Evolutionary conservation across 2,797 vertebrate species (phyloP), one percentile per base, ranked within the genome.

Genomic region (Onychomys arenicola): DNA sequence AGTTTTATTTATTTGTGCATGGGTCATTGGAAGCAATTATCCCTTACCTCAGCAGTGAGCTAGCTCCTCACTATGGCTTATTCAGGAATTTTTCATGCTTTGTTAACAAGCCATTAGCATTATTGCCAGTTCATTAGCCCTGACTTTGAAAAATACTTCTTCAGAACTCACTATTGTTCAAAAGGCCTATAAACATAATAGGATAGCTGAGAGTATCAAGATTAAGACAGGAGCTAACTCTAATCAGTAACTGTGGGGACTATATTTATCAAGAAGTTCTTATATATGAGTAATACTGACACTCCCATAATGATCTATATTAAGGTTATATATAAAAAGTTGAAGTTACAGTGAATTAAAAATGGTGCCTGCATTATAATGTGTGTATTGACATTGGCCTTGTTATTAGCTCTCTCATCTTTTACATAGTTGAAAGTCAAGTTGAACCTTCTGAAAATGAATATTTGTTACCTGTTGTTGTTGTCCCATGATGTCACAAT

Each of bases 91-190:
- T 85, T 92, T 95, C 75, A 95, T 76, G 61, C 81, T 96, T 96
- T 96, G 82, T 96, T 98, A 97, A 90, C 34, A 96, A 95, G 57
- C 55, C 77, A 92, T 97, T 97, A 90, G 34, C 52, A 89, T 13
- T 21, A 59, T 49, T 85, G 81, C 7, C n/a, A 88, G 46, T 94
- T 96, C 71, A 89, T 98, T 95, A 89, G 32, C 61, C 67, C 59
- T 95, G 82, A 96, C 78, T 96, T 93, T 95, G 81, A 96, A 93
- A 97, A 95, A 90, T 37, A 88, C 27, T 83, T 94, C 21, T 4
- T 67, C 2, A 23, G 89, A 76, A 11, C 43, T 94, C 85, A 82
- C n/a, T 59, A 23, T 89, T 90, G 57, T 75, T 75, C 32, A 61
- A 94, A 93, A 46, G 25, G 57, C 37, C 91, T 76, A 14, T 34